Evolutionary conservation across 2,113 vertebrate genomes (phyloP), one percentile per base, ranked within the genome.

Genomic region (Gopherus evgoodei): DNA sequence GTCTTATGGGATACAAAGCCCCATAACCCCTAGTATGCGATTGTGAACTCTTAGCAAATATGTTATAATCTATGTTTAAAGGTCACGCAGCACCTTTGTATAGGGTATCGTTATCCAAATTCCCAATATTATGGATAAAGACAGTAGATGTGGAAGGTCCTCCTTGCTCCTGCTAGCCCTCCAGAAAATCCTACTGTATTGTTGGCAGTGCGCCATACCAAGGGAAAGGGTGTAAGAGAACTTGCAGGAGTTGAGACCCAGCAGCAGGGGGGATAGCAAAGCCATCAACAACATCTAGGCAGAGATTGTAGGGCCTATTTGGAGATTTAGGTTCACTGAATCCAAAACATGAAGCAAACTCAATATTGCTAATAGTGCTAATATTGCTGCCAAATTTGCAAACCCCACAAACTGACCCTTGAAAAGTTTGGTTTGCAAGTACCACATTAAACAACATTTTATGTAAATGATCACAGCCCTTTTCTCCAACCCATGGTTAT

Each of bases 381-480:
- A 54, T 4, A 52, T 50, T 81, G 3, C 5, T 86, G 3, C 44
- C 59, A 82, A 2, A 11, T 91, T 11, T 35, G 27, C 24, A 69
- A 80, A 27, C 1, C 8, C 4, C 16, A 4, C 17, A 75, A 49
- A 49, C 19, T 2, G 6, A 88, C 31, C 6, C 22, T 69, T 27
- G 59, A 80, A 59, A 56, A 84, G 3, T 11, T 4, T 25, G 85
- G 29, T n/a, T 76, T 44, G 19, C 50, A 90, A 93, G 81, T 69
- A 86, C 59, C 4, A 92, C 12, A 78, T 62, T 1, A 19, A 52
- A 52, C 29, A 89, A 38, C 9, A 78, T 21, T 52, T 69, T 84
- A 53, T 6, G 3, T 59, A 81, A 35, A 1, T 25, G 25, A 14
- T 0, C 0, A 2, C 3, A 31, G 4, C 10, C 29, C 1, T 21